phyloP scores from a whole-genome alignment of 2,113 vertebrate species.

The Mesembrinibis cayennensis region DNA sequence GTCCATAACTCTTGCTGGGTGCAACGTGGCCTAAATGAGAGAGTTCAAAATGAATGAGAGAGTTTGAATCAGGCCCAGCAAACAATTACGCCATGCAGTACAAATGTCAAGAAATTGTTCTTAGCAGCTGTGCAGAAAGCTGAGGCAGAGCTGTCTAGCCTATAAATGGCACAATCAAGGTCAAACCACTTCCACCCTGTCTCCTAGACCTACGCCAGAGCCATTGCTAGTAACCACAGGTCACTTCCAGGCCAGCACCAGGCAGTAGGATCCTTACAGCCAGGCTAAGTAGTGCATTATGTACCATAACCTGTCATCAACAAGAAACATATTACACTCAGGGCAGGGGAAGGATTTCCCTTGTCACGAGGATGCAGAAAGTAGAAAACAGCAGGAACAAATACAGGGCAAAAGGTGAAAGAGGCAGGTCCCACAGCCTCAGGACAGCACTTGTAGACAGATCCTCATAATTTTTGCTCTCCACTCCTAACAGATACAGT shows the following conservation, averaged over 20 bases:
- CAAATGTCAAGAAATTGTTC: background rate
- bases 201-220: background rate
- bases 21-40: background rate
- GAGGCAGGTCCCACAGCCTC: background rate
- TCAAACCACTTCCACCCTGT: background rate
- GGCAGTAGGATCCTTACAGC: background rate
- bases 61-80: background rate
- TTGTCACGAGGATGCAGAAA: background rate
- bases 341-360: background rate
- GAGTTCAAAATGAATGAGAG: background rate
- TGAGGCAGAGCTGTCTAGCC: background rate
- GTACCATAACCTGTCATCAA: accelerated
- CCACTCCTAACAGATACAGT: background rate
- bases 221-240: background rate
- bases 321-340: background rate
- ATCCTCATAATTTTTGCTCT: background rate
- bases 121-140: background rate
- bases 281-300: background rate
- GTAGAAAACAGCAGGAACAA: background rate
- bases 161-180: background rate
- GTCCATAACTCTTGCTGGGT: background rate
- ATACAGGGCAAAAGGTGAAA: background rate
- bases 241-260: background rate
- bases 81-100: background rate
- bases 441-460: background rate